Conservation (phyloP, 2,888 invertebrate species). For the Hydroisotoma schaefferi region DNA sequence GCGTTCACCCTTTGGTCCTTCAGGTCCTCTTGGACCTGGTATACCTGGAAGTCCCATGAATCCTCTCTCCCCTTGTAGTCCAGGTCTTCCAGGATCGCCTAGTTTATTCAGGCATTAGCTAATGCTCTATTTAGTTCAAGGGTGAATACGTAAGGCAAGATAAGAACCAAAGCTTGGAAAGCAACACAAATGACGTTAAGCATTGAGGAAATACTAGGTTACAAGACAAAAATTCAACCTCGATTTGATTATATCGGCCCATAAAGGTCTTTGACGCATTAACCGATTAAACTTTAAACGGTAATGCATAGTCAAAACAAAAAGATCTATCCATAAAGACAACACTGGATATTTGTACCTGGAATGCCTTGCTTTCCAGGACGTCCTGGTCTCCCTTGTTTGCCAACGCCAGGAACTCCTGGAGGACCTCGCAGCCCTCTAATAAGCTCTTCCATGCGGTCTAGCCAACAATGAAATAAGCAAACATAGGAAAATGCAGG, state of each 20-base stretch:
- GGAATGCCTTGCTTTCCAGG: conserved; percentile 60
- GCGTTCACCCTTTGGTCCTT: conserved; percentile 62
- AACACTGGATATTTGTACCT: conserved; percentile 54
- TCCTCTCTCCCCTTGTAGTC: conserved; percentile 62
- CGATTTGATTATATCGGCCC: too few relatives aligned
- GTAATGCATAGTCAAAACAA: too few relatives aligned
- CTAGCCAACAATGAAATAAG: conserved; percentile 51
- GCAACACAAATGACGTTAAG: too few relatives aligned
- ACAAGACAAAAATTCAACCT: too few relatives aligned
- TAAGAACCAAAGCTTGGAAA: too few relatives aligned
- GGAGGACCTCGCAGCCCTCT: conserved; percentile 65
- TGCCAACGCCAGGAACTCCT: conserved; percentile 62
- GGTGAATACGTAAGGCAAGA: too few relatives aligned
- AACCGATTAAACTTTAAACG: too few relatives aligned
- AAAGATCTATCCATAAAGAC: too few relatives aligned
- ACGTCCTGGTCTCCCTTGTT: conserved; percentile 54
- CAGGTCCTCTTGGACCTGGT: conserved; percentile 58
- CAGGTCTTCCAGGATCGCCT: conserved; percentile 67
- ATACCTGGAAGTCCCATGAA: conserved; percentile 51
- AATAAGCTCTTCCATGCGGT: conserved; percentile 60
- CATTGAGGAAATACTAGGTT: too few relatives aligned
- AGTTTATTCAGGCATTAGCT: conserved; percentile 14
- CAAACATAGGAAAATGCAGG: conserved; percentile 13
- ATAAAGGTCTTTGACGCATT: too few relatives aligned
- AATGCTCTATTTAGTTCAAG: too few relatives aligned